A percentile compares a stretch with the other conserved stretches of the same genome.
phyloP scores from a whole-genome alignment of 2,113 vertebrate genomes.

The Hippopotamus amphibius region DNA sequence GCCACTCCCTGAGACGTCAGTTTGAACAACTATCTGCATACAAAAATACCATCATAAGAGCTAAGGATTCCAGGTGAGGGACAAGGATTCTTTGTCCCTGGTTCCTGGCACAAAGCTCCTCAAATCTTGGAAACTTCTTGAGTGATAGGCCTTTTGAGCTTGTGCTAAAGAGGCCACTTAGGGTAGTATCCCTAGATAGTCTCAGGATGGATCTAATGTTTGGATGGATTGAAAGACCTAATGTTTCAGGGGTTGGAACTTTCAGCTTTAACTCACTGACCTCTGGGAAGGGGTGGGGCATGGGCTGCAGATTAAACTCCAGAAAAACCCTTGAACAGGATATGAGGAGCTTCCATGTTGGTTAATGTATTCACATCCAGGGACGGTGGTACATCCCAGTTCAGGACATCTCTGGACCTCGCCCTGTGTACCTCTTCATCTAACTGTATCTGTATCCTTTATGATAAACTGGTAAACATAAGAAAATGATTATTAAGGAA shows the following conservation, averaged over 20 bases:
- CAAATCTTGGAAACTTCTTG: neutral
- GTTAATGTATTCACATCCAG: neutral
- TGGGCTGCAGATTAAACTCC: neutral
- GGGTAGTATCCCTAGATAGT: neutral
- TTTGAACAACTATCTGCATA: neutral
- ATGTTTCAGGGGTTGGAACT: neutral
- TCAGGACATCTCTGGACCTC: neutral
- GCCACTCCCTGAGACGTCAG: neutral
- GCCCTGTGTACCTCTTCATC: neutral
- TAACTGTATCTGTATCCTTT: neutral
- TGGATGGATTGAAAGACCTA: neutral
- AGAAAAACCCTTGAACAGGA: neutral
- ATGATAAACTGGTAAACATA: neutral
- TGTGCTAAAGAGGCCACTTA: neutral
- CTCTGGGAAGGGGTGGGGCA: neutral
- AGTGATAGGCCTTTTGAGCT: neutral
- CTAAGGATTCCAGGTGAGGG: neutral
- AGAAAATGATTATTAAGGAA: constrained; percentile 32
- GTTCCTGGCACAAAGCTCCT: neutral
- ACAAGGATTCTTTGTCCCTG: neutral
- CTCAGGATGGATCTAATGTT: neutral
- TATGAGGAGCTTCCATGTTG: neutral
- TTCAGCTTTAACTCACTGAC: neutral
- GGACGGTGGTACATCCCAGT: neutral
- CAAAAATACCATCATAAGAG: neutral